Evolutionary conservation across 2,797 vertebrate species (phyloP).

Genomic region (Typhlichthys eigenmanni): DNA sequence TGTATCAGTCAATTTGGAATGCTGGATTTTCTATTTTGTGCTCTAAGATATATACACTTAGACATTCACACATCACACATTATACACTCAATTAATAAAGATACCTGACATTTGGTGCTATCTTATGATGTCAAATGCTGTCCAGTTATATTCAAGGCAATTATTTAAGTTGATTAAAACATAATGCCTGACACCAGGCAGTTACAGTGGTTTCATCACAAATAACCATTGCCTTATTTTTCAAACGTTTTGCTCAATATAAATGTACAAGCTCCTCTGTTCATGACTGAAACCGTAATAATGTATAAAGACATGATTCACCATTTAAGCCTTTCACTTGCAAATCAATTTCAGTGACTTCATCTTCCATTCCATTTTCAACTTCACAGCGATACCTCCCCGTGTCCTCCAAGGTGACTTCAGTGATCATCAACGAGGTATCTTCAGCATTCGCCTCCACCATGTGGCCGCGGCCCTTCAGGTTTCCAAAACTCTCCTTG

Average conservation of each 20-base stretch:
- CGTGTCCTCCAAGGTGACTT: conserved; percentile 81
- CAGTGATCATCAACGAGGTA: conserved; percentile 83
- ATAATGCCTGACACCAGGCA: conserved; percentile 13
- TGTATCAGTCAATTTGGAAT: no score
- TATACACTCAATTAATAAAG: conserved; percentile 15
- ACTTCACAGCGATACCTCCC: conserved; percentile 92
- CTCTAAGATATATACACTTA: no score
- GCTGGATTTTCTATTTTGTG: no score
- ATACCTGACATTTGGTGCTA: neutral
- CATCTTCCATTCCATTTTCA: conserved; percentile 85
- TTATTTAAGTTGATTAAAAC: conserved; percentile 15
- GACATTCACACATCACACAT: conserved; percentile 14
- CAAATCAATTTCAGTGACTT: conserved; percentile 75
- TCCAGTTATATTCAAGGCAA: conserved; percentile 25
- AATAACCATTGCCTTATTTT: neutral
- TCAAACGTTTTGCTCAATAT: neutral
- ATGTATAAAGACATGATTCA: conserved; percentile 30
- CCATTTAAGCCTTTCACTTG: conserved; percentile 78
- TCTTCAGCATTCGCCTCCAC: conserved; percentile 75
- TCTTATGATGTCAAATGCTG: conserved; percentile 15
- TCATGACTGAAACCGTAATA: no score
- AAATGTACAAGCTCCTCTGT: no score
- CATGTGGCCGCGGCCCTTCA: conserved; percentile 80
- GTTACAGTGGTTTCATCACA: no score
- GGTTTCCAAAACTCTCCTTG: conserved; percentile 81